These are phyloP conservation scores for Zoanthus sociatus DNA, from an alignment of 92 coral and sea anemone species.

Conservation along the genomic window DNA sequence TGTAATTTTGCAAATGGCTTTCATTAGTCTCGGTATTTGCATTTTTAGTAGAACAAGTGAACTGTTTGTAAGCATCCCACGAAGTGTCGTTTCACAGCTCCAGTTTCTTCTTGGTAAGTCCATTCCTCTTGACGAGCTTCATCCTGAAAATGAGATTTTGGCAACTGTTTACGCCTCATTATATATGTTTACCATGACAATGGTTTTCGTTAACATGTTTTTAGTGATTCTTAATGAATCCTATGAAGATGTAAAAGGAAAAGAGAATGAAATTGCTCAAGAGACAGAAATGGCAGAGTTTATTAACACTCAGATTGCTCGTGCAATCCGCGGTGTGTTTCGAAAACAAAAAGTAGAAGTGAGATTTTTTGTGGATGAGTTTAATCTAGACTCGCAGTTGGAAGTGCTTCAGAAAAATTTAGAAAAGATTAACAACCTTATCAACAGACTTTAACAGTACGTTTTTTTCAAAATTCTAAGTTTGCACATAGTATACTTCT, in stretches of 20 bases:
- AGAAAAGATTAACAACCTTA: too few relatives aligned
- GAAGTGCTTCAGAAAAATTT: too few relatives aligned
- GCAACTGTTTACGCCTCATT: slow-evolving; percentile 34
- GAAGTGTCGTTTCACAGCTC: slow-evolving; percentile 51
- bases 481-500: too few relatives aligned
- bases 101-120: slow-evolving; percentile 64
- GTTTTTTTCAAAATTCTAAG: too few relatives aligned
- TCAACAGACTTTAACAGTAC: too few relatives aligned
- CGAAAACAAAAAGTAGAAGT: slow-evolving; percentile 7
- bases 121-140: slow-evolving; percentile 49
- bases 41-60: slow-evolving; percentile 49
- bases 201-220: slow-evolving; percentile 55
- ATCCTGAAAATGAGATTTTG: slow-evolving; percentile 25
- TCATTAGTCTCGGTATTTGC: slow-evolving; percentile 51
- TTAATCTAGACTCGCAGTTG: too few relatives aligned
- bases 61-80: slow-evolving; percentile 39
- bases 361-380: background rate
- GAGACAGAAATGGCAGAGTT: slow-evolving; percentile 61
- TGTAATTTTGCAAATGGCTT: slow-evolving; percentile 38
- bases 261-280: slow-evolving; percentile 33
- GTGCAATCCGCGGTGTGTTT: slow-evolving; percentile 18
- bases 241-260: slow-evolving; percentile 35
- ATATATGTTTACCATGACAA: slow-evolving; percentile 38
- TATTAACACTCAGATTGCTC: slow-evolving; percentile 32
- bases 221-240: slow-evolving; percentile 64